Percentiles rank a stretch among this genome's conserved stretches.
Evolutionary conservation across 2,797 vertebrate species (phyloP).

Genomic region (Perodicticus potto): DNA sequence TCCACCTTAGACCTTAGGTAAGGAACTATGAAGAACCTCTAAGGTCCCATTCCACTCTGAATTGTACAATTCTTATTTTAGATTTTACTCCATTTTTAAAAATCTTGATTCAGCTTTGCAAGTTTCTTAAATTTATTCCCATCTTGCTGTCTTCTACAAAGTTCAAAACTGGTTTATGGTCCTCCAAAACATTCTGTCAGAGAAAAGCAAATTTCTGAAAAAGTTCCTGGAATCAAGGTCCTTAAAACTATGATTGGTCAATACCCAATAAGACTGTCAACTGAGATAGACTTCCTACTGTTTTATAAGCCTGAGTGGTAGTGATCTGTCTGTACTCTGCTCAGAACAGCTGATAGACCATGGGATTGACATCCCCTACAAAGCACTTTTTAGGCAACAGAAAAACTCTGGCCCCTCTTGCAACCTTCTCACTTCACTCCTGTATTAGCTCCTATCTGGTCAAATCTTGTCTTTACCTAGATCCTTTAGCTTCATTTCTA

Average conservation of each 20-base stretch:
- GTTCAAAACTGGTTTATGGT: background rate
- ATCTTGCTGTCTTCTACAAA: background rate
- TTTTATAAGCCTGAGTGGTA: background rate
- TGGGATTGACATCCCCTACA: background rate
- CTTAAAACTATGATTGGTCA: background rate
- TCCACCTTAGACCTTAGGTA: background rate
- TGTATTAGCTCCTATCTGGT: background rate
- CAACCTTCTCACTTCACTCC: background rate
- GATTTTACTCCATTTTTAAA: background rate
- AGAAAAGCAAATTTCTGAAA: slow-evolving; percentile 15
- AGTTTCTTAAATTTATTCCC: slow-evolving; percentile 31
- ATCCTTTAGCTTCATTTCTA: background rate
- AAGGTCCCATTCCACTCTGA: slow-evolving; percentile 30
- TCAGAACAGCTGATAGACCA: background rate
- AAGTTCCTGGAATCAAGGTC: background rate
- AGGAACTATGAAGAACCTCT: background rate
- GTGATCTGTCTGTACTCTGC: background rate
- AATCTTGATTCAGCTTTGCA: background rate
- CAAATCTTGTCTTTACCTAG: background rate
- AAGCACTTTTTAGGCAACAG: background rate
- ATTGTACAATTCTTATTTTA: slow-evolving; percentile 22
- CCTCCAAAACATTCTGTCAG: background rate
- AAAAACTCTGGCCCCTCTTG: background rate
- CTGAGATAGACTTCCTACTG: background rate
- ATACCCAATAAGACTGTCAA: background rate